phyloP scores from a whole-genome alignment of 2,113 vertebrate genomes.

The Tiliqua scincoides region DNA sequence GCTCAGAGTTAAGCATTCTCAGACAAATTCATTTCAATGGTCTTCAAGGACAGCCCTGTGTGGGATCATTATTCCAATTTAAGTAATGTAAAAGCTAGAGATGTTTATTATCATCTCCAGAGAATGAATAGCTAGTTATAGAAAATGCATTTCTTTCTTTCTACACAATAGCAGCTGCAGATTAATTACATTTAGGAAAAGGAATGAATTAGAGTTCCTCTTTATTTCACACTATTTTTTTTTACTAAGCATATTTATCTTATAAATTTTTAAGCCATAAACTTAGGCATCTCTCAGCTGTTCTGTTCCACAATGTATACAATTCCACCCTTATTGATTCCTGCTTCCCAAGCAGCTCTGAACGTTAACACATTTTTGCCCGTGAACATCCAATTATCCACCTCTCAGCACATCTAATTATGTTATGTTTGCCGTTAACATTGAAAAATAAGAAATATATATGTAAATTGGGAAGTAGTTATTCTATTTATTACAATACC shows the following conservation, averaged over 20 bases:
- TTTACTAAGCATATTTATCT: background rate
- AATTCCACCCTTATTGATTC: background rate
- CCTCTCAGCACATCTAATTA: background rate
- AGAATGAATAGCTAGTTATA: slow-evolving; percentile 4
- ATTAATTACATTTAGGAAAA: slow-evolving; percentile 13
- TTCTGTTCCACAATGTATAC: background rate
- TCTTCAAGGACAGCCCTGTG: background rate
- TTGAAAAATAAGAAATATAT: background rate
- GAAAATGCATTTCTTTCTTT: background rate
- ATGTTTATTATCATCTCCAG: background rate
- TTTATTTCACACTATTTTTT: background rate
- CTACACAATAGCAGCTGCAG: slow-evolving; percentile 11
- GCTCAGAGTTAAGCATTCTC: background rate
- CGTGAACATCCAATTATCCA: background rate
- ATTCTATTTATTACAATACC: too few relatives aligned
- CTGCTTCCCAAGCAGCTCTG: background rate
- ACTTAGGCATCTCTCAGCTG: background rate
- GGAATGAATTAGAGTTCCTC: slow-evolving; percentile 15
- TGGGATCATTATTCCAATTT: background rate
- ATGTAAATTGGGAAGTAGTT: too few relatives aligned
- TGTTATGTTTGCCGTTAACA: background rate
- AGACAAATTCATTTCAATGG: background rate
- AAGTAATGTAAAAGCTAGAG: background rate
- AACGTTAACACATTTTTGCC: background rate
- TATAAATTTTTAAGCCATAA: background rate